Evolutionary conservation across 2,797 vertebrate genomes (phyloP).

Genomic region (Eidolon dupreanum): DNA sequence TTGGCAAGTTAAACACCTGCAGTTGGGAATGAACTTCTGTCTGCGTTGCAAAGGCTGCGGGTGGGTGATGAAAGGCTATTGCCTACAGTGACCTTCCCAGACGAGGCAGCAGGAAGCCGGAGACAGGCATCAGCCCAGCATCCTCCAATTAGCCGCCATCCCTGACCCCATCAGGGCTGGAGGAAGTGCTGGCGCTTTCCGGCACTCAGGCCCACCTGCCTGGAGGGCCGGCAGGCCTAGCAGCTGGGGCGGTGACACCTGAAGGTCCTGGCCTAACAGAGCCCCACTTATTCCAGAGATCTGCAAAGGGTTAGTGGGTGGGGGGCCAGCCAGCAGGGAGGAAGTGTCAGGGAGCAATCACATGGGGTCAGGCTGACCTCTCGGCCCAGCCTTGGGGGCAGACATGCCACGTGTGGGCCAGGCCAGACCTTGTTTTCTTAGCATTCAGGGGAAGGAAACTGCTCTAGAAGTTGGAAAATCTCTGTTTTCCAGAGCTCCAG

Average conservation of each 20-base stretch:
- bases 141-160: constrained; percentile 85
- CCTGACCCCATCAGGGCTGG: constrained; percentile 78
- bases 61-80: not conserved
- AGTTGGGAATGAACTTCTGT: not conserved
- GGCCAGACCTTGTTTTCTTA: constrained; percentile 16
- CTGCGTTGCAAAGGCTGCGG: not conserved
- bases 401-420: constrained; percentile 38
- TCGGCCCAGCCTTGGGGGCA: constrained; percentile 70
- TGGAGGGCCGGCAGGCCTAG: constrained; percentile 67
- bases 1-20: not conserved
- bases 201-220: constrained; percentile 81
- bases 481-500: not conserved
- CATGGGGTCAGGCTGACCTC: constrained; percentile 70
- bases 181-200: constrained; percentile 72
- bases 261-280: constrained; percentile 71
- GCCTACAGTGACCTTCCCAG: constrained; percentile 71
- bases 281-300: constrained; percentile 81
- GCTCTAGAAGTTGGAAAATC: not conserved
- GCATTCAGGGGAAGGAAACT: not conserved
- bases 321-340: not conserved
- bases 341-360: constrained; percentile 63
- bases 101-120: constrained; percentile 84
- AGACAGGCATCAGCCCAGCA: constrained; percentile 84
- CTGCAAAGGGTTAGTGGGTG: constrained; percentile 80
- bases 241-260: constrained; percentile 76